These are phyloP conservation scores for Salminus brasiliensis DNA, from an alignment of 2,113 vertebrate genomes.

Conservation along the genomic window DNA sequence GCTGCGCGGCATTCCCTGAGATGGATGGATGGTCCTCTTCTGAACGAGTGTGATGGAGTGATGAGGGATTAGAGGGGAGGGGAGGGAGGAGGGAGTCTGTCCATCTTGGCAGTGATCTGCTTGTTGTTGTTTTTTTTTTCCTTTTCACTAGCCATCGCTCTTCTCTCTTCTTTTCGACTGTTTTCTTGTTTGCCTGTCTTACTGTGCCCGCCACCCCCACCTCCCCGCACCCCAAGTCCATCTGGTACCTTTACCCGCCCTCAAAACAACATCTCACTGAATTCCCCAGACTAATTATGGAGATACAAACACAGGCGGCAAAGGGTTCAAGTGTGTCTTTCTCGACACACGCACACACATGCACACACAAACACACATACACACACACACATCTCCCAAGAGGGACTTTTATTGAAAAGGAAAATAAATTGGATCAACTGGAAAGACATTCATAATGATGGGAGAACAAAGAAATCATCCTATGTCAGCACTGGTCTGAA, in stretches of 20 bases:
- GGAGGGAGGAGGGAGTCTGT: conserved; percentile 29
- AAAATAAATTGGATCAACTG: conserved; percentile 75
- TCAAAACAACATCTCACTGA: conserved; percentile 74
- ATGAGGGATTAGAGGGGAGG: conserved; percentile 50
- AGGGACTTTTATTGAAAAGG: conserved; percentile 73
- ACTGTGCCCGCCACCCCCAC: conserved; percentile 59
- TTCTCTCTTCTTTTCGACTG: conserved; percentile 53
- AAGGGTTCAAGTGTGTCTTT: conserved; percentile 72
- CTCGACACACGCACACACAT: conserved; percentile 51
- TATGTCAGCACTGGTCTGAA: conserved; percentile 34
- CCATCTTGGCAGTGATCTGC: conserved; percentile 57
- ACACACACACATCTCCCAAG: conserved; percentile 55
- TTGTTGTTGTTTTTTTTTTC: conserved; percentile 32
- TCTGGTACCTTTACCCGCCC: conserved; percentile 79
- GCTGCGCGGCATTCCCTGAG: conserved; percentile 64
- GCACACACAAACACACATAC: conserved; percentile 42
- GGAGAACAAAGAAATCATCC: conserved; percentile 59
- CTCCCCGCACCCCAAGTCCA: conserved; percentile 75
- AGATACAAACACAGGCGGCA: conserved; percentile 78
- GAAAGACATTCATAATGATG: conserved; percentile 69
- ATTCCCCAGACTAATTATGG: conserved; percentile 84
- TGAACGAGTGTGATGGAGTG: conserved; percentile 49
- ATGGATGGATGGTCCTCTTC: conserved; percentile 55
- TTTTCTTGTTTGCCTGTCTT: conserved; percentile 67
- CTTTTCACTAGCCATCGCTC: conserved; percentile 39